These are phyloP conservation scores for Cryptus armator DNA, from an alignment of 2,888 invertebrate species.

Conservation along the genomic window DNA sequence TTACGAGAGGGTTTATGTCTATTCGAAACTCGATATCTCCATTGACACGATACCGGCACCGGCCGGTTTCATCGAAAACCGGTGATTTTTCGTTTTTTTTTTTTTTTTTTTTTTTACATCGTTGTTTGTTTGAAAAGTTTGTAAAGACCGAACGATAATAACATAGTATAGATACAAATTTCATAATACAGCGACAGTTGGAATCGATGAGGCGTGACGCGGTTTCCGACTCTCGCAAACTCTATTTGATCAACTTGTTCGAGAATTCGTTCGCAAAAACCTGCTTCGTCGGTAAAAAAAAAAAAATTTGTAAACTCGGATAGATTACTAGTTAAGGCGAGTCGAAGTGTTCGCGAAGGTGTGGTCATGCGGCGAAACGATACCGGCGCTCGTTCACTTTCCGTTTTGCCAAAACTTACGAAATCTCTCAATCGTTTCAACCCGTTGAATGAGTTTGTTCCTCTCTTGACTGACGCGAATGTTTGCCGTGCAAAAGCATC, in stretches of 20 bases:
- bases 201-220: conserved; percentile 32
- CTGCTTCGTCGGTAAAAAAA: conserved; percentile 39
- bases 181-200: conserved; percentile 5
- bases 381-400: conserved; percentile 14
- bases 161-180: background rate
- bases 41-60: too few species aligned
- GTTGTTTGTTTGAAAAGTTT: background rate
- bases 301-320: conserved; percentile 1
- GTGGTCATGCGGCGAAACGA: conserved; percentile 33
- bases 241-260: conserved; percentile 30
- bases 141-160: background rate
- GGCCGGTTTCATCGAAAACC: background rate
- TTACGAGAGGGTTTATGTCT: background rate
- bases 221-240: background rate
- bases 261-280: conserved; percentile 48
- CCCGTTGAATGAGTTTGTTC: background rate
- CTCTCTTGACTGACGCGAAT: background rate
- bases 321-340: background rate
- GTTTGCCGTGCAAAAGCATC: background rate
- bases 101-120: background rate
- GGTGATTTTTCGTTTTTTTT: background rate
- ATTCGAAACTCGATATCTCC: conserved; percentile 41
- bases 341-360: conserved; percentile 34
- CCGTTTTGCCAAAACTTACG: conserved; percentile 23
- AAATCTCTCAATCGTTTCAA: background rate